These are phyloP conservation scores for Drosophila nannoptera DNA, from an alignment of 1,140 invertebrate species.

Conservation along the genomic window DNA sequence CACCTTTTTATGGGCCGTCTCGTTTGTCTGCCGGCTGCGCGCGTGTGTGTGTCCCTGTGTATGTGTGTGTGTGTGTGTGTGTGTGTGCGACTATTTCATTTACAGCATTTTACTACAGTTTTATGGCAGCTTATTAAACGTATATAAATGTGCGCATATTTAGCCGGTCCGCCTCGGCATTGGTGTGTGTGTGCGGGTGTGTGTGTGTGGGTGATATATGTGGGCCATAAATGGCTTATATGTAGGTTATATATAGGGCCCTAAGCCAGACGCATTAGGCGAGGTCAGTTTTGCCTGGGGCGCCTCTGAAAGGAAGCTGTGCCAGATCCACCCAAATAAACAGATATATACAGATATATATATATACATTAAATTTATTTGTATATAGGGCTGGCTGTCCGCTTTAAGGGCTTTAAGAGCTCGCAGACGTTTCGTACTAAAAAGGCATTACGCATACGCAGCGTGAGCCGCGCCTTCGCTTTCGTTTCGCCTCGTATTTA, in stretches of 20 bases:
- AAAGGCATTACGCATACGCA: slow-evolving; percentile 43
- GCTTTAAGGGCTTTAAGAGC: slow-evolving; percentile 23
- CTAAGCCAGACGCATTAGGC: too few relatives aligned
- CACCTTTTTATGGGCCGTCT: slow-evolving; percentile 62
- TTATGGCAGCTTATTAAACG: slow-evolving; percentile 74
- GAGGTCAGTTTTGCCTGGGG: too few relatives aligned
- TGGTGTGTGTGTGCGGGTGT: slow-evolving; percentile 22
- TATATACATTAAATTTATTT: slow-evolving; percentile 1
- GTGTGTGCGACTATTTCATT: slow-evolving; percentile 66
- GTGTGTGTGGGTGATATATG: not conserved
- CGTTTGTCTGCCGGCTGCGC: slow-evolving; percentile 33
- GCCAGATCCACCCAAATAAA: not conserved
- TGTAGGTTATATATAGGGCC: too few relatives aligned
- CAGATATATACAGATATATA: slow-evolving; percentile 13
- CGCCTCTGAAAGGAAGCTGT: too few relatives aligned
- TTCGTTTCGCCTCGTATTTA: slow-evolving; percentile 3
- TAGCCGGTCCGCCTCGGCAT: slow-evolving; percentile 12
- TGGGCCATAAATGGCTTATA: too few relatives aligned
- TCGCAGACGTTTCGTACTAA: not conserved
- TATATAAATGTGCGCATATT: slow-evolving; percentile 58
- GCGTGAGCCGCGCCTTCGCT: slow-evolving; percentile 3
- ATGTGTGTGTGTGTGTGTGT: slow-evolving; percentile 40
- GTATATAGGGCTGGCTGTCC: slow-evolving; percentile 1
- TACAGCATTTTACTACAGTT: slow-evolving; percentile 75
- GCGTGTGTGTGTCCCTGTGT: slow-evolving; percentile 13